Evolutionary conservation across 2,113 vertebrate genomes (phyloP).

Genomic region (Diadophis punctatus): DNA sequence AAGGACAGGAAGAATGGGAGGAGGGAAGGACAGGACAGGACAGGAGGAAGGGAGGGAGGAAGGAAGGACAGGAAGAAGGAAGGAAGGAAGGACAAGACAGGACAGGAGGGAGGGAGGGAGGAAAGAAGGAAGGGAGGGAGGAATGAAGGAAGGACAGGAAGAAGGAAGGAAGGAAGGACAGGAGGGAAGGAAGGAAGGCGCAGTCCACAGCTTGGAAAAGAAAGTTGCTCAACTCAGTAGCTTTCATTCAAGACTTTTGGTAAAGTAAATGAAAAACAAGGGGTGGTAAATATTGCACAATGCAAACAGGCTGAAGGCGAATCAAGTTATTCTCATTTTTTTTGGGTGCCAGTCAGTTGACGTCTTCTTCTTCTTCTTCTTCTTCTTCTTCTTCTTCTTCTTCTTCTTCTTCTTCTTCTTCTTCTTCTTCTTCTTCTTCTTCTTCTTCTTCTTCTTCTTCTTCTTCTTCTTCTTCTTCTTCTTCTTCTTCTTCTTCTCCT

Average conservation of each 20-base stretch:
- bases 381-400: neutral
- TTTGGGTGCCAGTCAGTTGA: too few species aligned
- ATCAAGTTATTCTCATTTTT: neutral
- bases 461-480: too few species aligned
- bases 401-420: neutral
- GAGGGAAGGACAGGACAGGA: neutral
- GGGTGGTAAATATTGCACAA: conserved; percentile 11
- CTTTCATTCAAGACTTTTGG: conserved; percentile 28
- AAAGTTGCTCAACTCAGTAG: neutral
- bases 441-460: too few species aligned
- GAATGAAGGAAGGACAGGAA: too few species aligned
- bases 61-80: neutral
- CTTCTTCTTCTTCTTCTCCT: too few species aligned
- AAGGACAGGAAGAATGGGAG: neutral
- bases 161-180: neutral
- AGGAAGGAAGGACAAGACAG: too few species aligned
- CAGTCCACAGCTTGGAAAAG: conserved; percentile 37
- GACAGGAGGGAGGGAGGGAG: too few species aligned
- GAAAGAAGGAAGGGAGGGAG: too few species aligned
- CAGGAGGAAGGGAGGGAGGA: neutral
- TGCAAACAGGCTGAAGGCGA: neutral
- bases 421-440: too few species aligned
- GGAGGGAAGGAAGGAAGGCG: neutral
- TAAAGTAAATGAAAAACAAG: conserved; percentile 16
- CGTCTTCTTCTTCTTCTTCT: too few species aligned